phyloP scores from a whole-genome alignment of 1,140 invertebrate genomes.

The Cryptotermes secundus region DNA sequence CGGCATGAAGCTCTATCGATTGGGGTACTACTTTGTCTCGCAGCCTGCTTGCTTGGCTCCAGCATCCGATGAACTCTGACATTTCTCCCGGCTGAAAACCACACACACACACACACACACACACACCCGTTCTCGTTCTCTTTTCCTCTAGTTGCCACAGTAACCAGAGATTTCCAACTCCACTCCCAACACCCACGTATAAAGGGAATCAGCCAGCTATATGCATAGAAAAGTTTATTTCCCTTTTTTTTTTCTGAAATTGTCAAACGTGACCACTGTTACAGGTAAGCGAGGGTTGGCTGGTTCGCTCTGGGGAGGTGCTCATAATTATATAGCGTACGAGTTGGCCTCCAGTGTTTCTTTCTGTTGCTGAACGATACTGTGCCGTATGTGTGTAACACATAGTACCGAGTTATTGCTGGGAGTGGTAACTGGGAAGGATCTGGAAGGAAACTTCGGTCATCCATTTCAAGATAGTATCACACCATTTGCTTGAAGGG shows the following conservation, averaged over 20 bases:
- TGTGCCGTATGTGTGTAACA: too few species aligned
- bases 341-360: too few species aligned
- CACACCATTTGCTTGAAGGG: too few species aligned
- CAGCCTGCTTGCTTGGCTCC: not conserved
- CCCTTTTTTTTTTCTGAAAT: not conserved
- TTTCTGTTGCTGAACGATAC: too few species aligned
- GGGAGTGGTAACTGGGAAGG: too few species aligned
- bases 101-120: too few species aligned
- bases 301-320: too few species aligned
- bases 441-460: too few species aligned
- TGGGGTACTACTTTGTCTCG: not conserved
- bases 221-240: not conserved
- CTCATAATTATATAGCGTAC: too few species aligned
- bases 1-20: slow-evolving; percentile 3
- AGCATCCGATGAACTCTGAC: slow-evolving; percentile 14
- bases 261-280: not conserved
- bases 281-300: not conserved
- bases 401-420: too few species aligned
- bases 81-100: slow-evolving; percentile 14
- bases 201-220: not conserved
- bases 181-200: not conserved
- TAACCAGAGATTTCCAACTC: not conserved
- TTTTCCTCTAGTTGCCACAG: not conserved
- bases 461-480: too few species aligned
- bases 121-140: not conserved